Base-by-base conservation (phyloP, 2,797 vertebrate genomes). In the Etheostoma nigrum region DNA sequence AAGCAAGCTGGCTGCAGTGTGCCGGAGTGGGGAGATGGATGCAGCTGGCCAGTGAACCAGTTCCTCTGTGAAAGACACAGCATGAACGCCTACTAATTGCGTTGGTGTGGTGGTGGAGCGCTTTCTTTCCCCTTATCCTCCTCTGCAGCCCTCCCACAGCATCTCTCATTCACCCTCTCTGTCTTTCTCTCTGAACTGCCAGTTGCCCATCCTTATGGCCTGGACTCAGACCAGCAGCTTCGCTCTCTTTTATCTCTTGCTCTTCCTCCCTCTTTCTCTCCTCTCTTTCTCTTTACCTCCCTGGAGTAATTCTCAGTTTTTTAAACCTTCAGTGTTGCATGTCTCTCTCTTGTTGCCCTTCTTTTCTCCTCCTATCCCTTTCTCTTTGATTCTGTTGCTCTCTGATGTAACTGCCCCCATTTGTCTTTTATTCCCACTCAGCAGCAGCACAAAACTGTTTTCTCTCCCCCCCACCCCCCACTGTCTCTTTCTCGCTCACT, bases 61-160 rank as follows among this genome's bases (percentile, higher is more conserved):
- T 79, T 83, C 74, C 76, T 21, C 78, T 71, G 78, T 88, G 86
- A 90, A 84, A 91, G 85, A 90, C 90, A 79, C 88, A 87, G 85
- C 87, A 61, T 86, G 93, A 89, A 88, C 82, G 59, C 89, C 86
- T 74, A 79, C 82, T 94, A 92, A 94, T 90, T 93, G 90, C 66
- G 23, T 65, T 83, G 88, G 65, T 81, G 44, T 60, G 64, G 60
- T 63, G 79, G 63, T 10, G 64, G 71, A 84, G 72, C 19, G n/a
- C 70, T 81, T 65, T 78, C 79, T 81, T 53, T 74, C 66, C 76
- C 71, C 81, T 80, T 80, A 23, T 84, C 71, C 79, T 81, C 82
- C 76, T 82, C 82, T 82, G 76, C 79, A 85, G 82, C 83, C 70
- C 47, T 54, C 14, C 3, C 47, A 53, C 47, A 55, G 58, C 54